Evolutionary conservation across 2,888 invertebrate genomes (phyloP).

Genomic region (Endotricha flammealis): DNA sequence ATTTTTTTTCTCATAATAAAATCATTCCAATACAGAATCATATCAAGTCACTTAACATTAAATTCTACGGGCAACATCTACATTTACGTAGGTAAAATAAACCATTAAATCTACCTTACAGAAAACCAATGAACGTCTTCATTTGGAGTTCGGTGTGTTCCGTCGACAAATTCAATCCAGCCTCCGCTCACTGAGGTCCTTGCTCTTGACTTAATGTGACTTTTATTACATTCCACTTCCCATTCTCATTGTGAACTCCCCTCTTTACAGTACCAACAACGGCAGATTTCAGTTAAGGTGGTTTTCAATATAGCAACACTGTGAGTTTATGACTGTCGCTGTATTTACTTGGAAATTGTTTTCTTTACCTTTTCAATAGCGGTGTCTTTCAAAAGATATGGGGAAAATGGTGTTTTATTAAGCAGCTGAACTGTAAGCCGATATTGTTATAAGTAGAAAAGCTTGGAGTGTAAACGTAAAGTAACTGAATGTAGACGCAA

Average conservation of each 20-base stretch:
- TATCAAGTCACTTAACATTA: too few species aligned
- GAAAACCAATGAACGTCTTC: too few species aligned
- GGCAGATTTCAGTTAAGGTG: constrained; percentile 34
- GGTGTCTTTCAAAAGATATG: background rate
- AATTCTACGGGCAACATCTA: too few species aligned
- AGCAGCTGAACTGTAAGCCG: too few species aligned
- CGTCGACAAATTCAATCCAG: constrained; percentile 46
- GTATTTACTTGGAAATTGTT: constrained; percentile 6
- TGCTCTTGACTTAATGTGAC: constrained; percentile 69
- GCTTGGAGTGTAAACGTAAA: too few species aligned
- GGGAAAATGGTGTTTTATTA: background rate
- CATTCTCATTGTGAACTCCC: constrained; percentile 53
- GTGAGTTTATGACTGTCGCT: constrained; percentile 7
- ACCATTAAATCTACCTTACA: too few species aligned
- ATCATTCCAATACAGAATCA: too few species aligned
- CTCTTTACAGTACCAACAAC: constrained; percentile 31
- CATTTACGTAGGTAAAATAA: too few species aligned
- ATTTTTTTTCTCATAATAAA: too few species aligned
- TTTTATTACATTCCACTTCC: constrained; percentile 64
- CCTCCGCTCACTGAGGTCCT: constrained; percentile 38
- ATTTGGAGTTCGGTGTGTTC: background rate
- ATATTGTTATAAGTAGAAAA: too few species aligned
- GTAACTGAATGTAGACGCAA: too few species aligned
- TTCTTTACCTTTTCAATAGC: constrained; percentile 14
- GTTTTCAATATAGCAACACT: constrained; percentile 11